Evolutionary conservation across 2,797 vertebrate genomes (phyloP), one percentile per base, ranked within the genome.

Genomic region (Pseudomugil tenellus): DNA sequence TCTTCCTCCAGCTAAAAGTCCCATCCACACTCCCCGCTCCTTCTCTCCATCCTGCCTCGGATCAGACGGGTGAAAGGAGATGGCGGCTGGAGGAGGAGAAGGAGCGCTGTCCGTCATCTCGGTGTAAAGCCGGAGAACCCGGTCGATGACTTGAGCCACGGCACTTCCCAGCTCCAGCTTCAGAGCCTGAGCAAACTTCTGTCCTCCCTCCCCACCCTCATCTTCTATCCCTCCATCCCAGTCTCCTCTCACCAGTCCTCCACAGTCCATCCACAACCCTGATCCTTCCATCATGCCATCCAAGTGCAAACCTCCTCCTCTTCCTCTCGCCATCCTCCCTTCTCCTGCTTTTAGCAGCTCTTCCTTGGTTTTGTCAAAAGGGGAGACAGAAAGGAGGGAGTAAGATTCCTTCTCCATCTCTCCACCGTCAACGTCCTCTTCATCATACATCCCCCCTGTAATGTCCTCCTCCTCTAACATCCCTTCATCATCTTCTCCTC

Each of bases 121-220:
- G 0, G 90, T 87, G 79, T 94, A 95, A 7, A 94, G 87, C 58
- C 90, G 89, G 31, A 95, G 92, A 13, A 95, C 94, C 11, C 93
- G 86, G 79, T 95, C 94, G 1, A 95, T 94, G 80, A 95, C 94
- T 12, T 92, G 86, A 1, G 93, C 93, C 77, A 95, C 91, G 0
- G 93, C 94, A 1, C 89, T 92, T 14, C 93, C 91, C 74, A 95
- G 69, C 84, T 95, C 94, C 72, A 92, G 68, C 80, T 95, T 95
- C 74, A 95, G 83, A 0, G 93, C 93, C 71, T 92, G 91, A 9
- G 93, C 94, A 56, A 95, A 94, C 78, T 93, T 93, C 80, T 92
- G 89, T 35, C 91, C 90, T n/a, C 84, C 88, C 17, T 89, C 88
- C 34, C 85, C 87, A 0, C 74, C 80, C n/a, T 84, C 88, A 0